Conservation (phyloP, 2,888 invertebrate species). For the Dermolepida albohirtum region DNA sequence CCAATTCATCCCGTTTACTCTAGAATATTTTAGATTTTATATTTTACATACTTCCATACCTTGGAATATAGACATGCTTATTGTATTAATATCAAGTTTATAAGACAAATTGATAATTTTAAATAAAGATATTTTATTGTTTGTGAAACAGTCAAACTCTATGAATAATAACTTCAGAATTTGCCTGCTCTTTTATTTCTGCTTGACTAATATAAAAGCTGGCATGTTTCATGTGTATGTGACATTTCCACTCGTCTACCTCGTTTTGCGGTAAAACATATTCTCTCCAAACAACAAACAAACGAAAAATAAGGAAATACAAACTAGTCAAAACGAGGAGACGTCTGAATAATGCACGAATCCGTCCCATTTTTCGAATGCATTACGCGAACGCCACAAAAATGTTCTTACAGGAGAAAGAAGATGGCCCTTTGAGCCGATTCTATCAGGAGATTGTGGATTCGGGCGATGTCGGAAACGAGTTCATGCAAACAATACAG, state of each 20-base stretch:
- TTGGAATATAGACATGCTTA: no score
- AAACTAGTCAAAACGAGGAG: conserved; percentile 15
- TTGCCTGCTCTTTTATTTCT: conserved; percentile 19
- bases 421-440: conserved; percentile 81
- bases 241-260: conserved; percentile 3
- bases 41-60: no score
- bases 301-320: not conserved
- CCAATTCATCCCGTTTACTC: no score
- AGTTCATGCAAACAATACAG: conserved; percentile 79
- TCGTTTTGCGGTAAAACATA: conserved; percentile 11
- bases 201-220: conserved; percentile 33
- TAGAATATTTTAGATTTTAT: no score
- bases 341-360: conserved; percentile 29
- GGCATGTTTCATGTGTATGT: conserved; percentile 33
- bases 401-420: conserved; percentile 71
- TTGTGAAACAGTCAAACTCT: no score
- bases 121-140: no score
- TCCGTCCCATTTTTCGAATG: no score
- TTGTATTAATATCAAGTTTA: no score
- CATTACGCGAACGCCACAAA: conserved; percentile 30
- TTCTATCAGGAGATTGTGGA: conserved; percentile 87
- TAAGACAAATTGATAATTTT: no score
- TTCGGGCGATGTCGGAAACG: conserved; percentile 74
- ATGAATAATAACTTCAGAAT: no score
- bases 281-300: no score